Conservation (phyloP, 2,113 vertebrate species). For the Larimichthys polyactis region DNA sequence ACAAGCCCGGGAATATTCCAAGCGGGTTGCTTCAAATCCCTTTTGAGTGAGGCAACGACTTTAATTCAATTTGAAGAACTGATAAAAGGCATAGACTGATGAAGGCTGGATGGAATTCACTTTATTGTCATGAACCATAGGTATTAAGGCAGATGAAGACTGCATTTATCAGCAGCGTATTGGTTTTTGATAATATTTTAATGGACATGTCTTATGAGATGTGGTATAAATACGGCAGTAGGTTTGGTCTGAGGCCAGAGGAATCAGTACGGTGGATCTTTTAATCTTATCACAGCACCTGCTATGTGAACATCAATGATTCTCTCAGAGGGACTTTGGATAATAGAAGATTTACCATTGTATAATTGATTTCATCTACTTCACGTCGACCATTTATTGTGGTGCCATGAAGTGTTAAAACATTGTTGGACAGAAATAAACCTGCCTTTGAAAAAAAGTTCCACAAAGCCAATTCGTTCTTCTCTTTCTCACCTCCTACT, state of each 20-base stretch:
- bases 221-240: conserved; percentile 37
- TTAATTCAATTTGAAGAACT: conserved; percentile 80
- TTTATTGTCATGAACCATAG: conserved; percentile 69
- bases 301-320: conserved; percentile 47
- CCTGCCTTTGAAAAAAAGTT: conserved; percentile 37
- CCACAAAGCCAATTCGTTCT: conserved; percentile 28
- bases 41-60: conserved; percentile 64
- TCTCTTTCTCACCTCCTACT: conserved; percentile 2
- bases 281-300: conserved; percentile 57
- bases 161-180: conserved; percentile 48
- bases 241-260: conserved; percentile 20
- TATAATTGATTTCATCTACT: conserved; percentile 55
- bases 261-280: conserved; percentile 41
- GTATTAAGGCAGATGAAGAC: conserved; percentile 58
- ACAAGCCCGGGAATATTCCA: conserved; percentile 58
- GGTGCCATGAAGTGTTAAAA: conserved; percentile 43
- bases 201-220: conserved; percentile 28
- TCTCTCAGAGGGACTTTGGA: conserved; percentile 37
- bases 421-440: conserved; percentile 48
- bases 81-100: conserved; percentile 70
- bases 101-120: conserved; percentile 68
- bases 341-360: conserved; percentile 54
- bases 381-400: conserved; percentile 36
- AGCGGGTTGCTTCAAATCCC: conserved; percentile 75
- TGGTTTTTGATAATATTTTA: conserved; percentile 55